These are phyloP conservation scores for Drosophila putrida DNA, from an alignment of 2,888 invertebrate genomes.

Conservation along the genomic window DNA sequence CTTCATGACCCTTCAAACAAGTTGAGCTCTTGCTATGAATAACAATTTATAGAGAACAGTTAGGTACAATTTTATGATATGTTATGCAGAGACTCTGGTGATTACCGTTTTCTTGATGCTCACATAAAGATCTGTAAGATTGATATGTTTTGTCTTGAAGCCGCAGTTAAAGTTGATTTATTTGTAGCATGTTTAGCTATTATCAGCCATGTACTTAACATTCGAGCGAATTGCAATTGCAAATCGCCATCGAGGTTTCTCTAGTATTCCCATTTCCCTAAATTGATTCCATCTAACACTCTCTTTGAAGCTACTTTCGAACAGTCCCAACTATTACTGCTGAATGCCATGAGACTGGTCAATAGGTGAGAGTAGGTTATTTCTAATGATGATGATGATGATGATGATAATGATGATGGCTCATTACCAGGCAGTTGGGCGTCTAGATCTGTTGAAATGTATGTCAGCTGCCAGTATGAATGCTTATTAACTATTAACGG, in stretches of 20 bases:
- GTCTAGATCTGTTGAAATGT: constrained; percentile 14
- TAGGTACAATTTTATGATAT: neutral
- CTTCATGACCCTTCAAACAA: no score
- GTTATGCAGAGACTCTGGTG: neutral
- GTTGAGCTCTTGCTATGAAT: neutral
- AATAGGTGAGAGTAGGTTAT: constrained; percentile 19
- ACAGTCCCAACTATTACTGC: constrained; percentile 30
- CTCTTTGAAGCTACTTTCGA: constrained; percentile 24
- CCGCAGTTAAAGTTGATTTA: constrained; percentile 36
- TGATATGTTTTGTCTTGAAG: constrained; percentile 29
- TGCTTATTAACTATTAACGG: constrained; percentile 37
- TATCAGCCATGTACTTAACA: constrained; percentile 32
- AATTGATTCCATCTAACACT: neutral
- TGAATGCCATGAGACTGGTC: constrained; percentile 46
- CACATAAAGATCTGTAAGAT: constrained; percentile 29
- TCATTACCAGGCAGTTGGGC: constrained; percentile 50
- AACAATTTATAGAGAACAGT: constrained; percentile 5
- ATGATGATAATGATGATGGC: constrained; percentile 45
- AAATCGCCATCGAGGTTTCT: constrained; percentile 31
- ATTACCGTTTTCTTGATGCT: neutral
- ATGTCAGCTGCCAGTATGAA: constrained; percentile 13
- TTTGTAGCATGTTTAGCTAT: constrained; percentile 31
- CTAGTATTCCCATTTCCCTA: neutral
- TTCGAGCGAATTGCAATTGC: constrained; percentile 30
- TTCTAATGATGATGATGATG: constrained; percentile 20